phyloP scores from a whole-genome alignment of 30 jellyfish, hydroid and myxozoan species.

The Hydractinia echinata region DNA sequence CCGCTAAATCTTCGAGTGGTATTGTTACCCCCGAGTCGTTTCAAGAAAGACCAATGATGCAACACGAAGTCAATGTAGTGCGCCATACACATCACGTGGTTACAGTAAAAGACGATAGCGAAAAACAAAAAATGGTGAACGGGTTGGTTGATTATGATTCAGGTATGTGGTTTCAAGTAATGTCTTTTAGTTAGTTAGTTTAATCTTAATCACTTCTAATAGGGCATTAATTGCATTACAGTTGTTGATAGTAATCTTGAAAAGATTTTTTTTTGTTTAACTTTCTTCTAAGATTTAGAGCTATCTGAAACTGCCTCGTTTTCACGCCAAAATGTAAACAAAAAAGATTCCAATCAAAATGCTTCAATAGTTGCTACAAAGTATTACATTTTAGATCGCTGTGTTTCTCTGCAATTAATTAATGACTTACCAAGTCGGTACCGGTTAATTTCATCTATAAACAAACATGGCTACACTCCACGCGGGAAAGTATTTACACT shows the following conservation, averaged over 20 bases:
- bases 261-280: no score
- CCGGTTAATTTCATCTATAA: constrained; percentile 67
- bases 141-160: constrained; percentile 49
- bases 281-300: no score
- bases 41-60: constrained; percentile 15
- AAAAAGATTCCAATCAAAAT: no score
- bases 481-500: constrained; percentile 72
- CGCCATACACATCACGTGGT: constrained; percentile 87
- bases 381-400: constrained; percentile 38
- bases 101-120: constrained; percentile 62
- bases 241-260: no score
- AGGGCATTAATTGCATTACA: no score
- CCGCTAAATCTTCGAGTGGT: constrained; percentile 40
- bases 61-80: constrained; percentile 56
- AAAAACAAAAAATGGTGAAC: constrained; percentile 61
- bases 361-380: no score
- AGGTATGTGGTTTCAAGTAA: constrained; percentile 37
- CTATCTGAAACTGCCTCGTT: no score
- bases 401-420: constrained; percentile 67
- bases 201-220: no score
- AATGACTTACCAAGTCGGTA: constrained; percentile 75
- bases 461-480: constrained; percentile 93
- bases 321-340: no score
- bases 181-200: no score
- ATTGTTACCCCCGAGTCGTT: constrained; percentile 29